phyloP scores from a whole-genome alignment of 35 echinoderm and acorn worm genomes.

The Ophiothrix spiculata region DNA sequence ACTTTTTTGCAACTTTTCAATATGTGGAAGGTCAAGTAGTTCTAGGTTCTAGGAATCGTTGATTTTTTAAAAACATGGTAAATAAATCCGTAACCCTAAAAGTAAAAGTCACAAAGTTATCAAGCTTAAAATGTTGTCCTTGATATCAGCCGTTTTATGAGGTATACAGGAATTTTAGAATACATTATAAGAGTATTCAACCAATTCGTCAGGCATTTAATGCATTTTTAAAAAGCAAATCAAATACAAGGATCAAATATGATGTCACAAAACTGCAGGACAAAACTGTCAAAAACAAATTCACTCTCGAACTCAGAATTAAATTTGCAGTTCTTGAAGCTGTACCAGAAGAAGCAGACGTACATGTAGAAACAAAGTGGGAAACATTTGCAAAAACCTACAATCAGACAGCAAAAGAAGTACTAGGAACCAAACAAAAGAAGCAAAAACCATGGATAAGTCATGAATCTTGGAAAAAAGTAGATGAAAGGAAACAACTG shows the following conservation, averaged over 20 bases:
- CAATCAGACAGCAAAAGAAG: neutral
- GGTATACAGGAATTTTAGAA: too few species aligned
- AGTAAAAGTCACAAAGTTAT: too few species aligned
- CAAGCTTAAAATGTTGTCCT: too few species aligned
- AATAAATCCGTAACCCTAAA: too few species aligned
- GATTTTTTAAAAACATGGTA: too few species aligned
- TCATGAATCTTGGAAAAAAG: neutral
- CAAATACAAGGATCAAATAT: neutral
- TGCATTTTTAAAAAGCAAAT: too few species aligned
- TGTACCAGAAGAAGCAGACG: neutral
- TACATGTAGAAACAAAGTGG: neutral
- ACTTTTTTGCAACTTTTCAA: too few species aligned
- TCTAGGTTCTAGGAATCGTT: too few species aligned
- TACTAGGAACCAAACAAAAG: neutral
- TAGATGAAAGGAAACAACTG: neutral
- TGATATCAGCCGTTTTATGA: too few species aligned
- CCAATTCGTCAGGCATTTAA: too few species aligned
- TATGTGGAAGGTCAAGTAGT: too few species aligned
- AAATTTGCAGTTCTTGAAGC: neutral
- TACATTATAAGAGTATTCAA: too few species aligned
- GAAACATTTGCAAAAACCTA: neutral
- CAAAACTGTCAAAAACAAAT: neutral
- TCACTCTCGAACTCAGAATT: neutral
- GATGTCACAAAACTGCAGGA: neutral
- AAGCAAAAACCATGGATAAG: neutral